phyloP scores from a whole-genome alignment of 2,888 invertebrate species.

The Allophyes oxyacanthae region DNA sequence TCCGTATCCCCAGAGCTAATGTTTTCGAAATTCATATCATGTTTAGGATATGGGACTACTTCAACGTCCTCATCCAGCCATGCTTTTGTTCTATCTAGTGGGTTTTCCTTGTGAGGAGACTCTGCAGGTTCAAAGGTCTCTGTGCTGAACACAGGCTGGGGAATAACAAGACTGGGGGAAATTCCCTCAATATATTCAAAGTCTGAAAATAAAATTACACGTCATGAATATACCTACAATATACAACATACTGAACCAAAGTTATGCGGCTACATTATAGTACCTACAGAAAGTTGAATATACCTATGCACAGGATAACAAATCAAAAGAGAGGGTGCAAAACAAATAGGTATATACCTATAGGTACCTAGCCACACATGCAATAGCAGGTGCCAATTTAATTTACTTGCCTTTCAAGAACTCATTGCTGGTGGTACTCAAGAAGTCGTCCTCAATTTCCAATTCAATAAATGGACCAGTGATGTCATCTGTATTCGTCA shows the following conservation, averaged over 20 bases:
- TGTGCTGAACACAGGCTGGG: conserved; percentile 34
- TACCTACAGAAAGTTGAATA: too few relatives aligned
- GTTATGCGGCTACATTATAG: too few relatives aligned
- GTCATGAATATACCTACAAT: too few relatives aligned
- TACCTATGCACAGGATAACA: too few relatives aligned
- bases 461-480: conserved; percentile 25
- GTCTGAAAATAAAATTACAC: conserved; percentile 48
- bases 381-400: too few relatives aligned
- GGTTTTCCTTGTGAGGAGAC: conserved; percentile 46
- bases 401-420: conserved; percentile 52
- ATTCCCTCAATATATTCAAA: conserved; percentile 53
- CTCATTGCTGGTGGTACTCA: conserved; percentile 58
- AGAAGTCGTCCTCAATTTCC: conserved; percentile 56
- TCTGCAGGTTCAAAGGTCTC: conserved; percentile 25
- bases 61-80: conserved; percentile 71
- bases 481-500: conserved; percentile 5
- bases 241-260: neutral
- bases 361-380: too few relatives aligned
- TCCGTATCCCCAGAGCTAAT: conserved; percentile 63
- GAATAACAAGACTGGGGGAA: conserved; percentile 49
- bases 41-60: conserved; percentile 53
- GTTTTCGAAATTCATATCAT: conserved; percentile 49
- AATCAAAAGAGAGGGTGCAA: too few relatives aligned
- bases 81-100: conserved; percentile 67
- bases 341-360: too few relatives aligned